Percentiles rank a stretch among this genome's conserved stretches.
Evolutionary conservation across 2,888 invertebrate species (phyloP).

Genomic region (Elysia crispata): DNA sequence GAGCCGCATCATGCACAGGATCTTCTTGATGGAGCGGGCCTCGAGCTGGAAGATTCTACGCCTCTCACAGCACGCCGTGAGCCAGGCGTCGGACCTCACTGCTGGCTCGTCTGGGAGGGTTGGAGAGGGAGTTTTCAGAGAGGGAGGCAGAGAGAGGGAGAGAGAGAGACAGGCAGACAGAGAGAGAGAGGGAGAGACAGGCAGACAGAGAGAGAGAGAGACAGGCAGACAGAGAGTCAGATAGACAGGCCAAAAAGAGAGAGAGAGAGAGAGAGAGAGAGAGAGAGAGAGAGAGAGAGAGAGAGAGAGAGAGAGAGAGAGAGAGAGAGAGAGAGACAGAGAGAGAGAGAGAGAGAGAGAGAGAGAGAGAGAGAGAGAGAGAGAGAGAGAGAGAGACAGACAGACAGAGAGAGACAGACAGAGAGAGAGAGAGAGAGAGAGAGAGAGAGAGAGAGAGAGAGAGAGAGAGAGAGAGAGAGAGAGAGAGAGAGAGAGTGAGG

Average conservation of each 20-base stretch:
- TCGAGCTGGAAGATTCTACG: conserved; percentile 42
- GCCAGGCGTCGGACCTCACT: conserved; percentile 31
- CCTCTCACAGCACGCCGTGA: conserved; percentile 39
- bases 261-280: not conserved
- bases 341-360: not conserved
- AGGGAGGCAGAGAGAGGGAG: not conserved
- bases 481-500: no score
- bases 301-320: not conserved
- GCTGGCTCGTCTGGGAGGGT: not conserved
- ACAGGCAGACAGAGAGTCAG: no score
- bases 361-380: not conserved
- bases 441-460: no score
- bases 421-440: no score
- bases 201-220: not conserved
- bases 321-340: not conserved
- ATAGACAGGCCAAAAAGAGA: no score
- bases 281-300: not conserved
- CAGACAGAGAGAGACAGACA: no score
- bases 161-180: no score
- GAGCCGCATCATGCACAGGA: conserved; percentile 44
- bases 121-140: not conserved
- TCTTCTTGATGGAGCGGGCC: conserved; percentile 45
- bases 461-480: no score
- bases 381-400: not conserved
- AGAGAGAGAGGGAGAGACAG: not conserved